Evolutionary conservation across 2,113 vertebrate genomes (phyloP).

Genomic region (Sceloporus undulatus): DNA sequence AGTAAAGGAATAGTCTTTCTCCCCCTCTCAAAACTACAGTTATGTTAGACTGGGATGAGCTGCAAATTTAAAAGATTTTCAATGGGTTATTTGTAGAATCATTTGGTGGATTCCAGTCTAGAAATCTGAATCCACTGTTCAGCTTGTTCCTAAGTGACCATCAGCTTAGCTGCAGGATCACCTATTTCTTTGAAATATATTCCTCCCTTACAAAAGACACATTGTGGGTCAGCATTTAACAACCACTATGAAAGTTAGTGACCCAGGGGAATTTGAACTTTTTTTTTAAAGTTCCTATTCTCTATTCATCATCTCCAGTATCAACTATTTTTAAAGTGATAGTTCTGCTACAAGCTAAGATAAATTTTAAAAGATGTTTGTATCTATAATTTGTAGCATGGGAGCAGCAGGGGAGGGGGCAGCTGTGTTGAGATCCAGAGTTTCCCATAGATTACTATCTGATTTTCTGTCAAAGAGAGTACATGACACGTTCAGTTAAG

Average conservation of each 20-base stretch:
- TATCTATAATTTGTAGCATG: conserved; percentile 72
- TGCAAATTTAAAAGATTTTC: no score
- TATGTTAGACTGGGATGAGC: no score
- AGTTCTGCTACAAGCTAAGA: conserved; percentile 81
- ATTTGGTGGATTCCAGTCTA: no score
- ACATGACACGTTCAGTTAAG: conserved; percentile 80
- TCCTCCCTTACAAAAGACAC: conserved; percentile 51
- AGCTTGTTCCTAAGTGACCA: neutral
- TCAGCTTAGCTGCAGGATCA: neutral
- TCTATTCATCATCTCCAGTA: conserved; percentile 78
- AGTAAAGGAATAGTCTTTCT: conserved; percentile 45
- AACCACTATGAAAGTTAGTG: conserved; percentile 72
- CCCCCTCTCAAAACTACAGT: no score
- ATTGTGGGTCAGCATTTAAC: conserved; percentile 66
- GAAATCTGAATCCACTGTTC: no score
- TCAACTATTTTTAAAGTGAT: conserved; percentile 85
- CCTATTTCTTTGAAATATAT: conserved; percentile 13
- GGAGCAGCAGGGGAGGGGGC: conserved; percentile 73
- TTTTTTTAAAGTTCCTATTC: conserved; percentile 65
- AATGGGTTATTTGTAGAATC: no score
- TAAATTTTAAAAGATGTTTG: conserved; percentile 79
- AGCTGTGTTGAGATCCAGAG: conserved; percentile 79
- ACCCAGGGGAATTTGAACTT: conserved; percentile 70
- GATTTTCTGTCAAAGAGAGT: conserved; percentile 82
- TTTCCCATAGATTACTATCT: conserved; percentile 82